phyloP scores from a whole-genome alignment of 2,113 vertebrate genomes.

The Carassius auratus region DNA sequence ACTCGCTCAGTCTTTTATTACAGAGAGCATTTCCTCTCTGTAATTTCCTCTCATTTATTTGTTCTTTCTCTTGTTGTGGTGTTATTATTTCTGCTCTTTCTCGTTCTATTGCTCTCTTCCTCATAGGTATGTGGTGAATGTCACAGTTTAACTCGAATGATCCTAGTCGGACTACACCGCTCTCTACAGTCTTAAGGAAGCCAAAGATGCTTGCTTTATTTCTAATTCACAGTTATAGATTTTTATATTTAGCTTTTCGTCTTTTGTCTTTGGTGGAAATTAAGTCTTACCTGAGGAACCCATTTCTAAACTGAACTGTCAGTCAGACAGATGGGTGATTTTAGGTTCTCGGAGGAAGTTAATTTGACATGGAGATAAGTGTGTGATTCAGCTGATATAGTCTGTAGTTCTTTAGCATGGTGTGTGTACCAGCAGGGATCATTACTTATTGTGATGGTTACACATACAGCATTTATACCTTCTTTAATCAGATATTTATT shows the following conservation, averaged over 20 bases:
- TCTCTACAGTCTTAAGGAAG: neutral
- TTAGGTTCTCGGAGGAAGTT: neutral
- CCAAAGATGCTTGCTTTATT: neutral
- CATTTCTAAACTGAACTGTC: conserved; percentile 10
- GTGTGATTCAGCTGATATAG: neutral
- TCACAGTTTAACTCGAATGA: neutral
- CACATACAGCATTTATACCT: neutral
- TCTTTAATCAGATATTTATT: conserved; percentile 4
- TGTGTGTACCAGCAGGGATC: neutral
- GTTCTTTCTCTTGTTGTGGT: conserved; percentile 19
- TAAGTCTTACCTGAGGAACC: neutral
- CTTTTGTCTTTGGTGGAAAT: neutral
- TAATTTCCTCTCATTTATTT: conserved; percentile 37
- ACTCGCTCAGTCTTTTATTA: conserved; percentile 34
- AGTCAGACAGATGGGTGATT: neutral
- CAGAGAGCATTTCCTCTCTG: neutral
- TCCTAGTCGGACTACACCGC: neutral
- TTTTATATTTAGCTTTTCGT: neutral
- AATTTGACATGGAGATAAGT: neutral
- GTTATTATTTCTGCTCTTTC: neutral
- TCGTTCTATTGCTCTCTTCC: conserved; percentile 9
- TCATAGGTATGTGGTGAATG: neutral
- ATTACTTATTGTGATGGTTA: neutral
- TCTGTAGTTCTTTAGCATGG: neutral
- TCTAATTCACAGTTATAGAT: neutral